Conservation (phyloP, 2,888 invertebrate genomes). For the Cerceris rybyensis region DNA sequence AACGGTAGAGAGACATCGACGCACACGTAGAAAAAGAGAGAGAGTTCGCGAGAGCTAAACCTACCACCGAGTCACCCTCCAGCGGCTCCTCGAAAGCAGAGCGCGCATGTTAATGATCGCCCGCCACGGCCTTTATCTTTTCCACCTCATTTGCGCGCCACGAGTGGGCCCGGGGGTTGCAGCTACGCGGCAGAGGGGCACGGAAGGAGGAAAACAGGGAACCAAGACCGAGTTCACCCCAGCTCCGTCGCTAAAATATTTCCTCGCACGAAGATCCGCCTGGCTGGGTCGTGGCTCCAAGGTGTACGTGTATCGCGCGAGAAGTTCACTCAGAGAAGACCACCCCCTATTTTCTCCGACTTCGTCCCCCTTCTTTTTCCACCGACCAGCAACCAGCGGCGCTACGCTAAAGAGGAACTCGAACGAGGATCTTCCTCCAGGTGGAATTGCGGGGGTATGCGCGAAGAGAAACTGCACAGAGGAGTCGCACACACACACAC, state of each 20-base stretch:
- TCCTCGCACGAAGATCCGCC: conserved; percentile 46
- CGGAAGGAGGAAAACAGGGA: conserved; percentile 10
- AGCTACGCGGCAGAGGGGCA: conserved; percentile 24
- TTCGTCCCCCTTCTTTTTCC: conserved; percentile 44
- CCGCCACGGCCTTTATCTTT: conserved; percentile 80
- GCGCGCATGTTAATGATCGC: conserved; percentile 81
- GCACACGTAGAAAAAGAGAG: conserved; percentile 35
- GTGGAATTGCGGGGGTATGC: conserved; percentile 20
- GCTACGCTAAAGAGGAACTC: conserved; percentile 43
- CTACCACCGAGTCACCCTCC: conserved; percentile 59
- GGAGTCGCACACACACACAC: neutral
- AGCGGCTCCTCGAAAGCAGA: conserved; percentile 74
- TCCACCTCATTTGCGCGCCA: conserved; percentile 81
- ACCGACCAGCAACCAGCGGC: conserved; percentile 42
- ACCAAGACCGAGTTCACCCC: conserved; percentile 41
- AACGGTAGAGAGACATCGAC: conserved; percentile 14
- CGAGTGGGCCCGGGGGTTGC: conserved; percentile 72
- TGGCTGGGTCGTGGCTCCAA: conserved; percentile 20
- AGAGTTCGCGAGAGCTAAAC: conserved; percentile 50
- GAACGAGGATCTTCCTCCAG: conserved; percentile 50
- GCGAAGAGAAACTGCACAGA: neutral
- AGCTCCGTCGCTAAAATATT: conserved; percentile 56
- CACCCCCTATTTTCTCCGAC: conserved; percentile 19
- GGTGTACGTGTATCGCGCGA: conserved; percentile 44
- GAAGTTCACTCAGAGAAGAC: conserved; percentile 43